A percentile compares a stretch with the other conserved stretches of the same genome.
phyloP scores from a whole-genome alignment of 2,888 invertebrate genomes.

The Uloborus plumipes region DNA sequence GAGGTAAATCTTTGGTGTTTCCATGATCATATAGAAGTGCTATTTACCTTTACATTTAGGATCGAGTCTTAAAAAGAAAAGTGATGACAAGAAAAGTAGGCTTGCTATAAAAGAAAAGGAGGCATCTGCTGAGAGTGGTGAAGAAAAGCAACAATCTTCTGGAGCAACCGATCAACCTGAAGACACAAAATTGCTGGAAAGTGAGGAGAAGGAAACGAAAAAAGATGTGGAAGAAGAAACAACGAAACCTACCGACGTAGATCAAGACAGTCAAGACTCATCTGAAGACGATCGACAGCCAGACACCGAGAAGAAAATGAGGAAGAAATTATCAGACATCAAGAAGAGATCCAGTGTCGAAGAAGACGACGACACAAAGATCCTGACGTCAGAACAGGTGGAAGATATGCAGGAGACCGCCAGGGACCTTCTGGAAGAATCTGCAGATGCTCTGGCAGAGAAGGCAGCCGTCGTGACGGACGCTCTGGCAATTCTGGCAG shows the following conservation, averaged over 20 bases:
- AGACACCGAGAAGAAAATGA: background rate
- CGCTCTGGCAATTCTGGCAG: conserved; percentile 5
- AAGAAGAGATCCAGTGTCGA: background rate
- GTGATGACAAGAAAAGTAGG: background rate
- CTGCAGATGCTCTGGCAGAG: background rate
- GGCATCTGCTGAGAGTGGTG: background rate
- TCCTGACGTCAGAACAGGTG: background rate
- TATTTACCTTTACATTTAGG: too few species aligned
- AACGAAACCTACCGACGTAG: background rate
- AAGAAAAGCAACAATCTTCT: background rate
- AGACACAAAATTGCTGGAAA: background rate
- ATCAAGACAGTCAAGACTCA: background rate
- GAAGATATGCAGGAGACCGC: conserved; percentile 13
- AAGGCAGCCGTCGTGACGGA: background rate
- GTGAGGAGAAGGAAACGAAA: background rate
- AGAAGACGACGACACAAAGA: background rate
- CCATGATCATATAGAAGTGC: too few species aligned
- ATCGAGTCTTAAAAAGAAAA: too few species aligned
- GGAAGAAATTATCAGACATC: background rate
- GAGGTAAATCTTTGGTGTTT: too few species aligned
- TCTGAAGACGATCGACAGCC: background rate
- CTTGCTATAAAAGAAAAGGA: background rate
- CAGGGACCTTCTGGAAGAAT: background rate
- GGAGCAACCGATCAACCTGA: background rate
- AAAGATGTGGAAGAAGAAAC: background rate